Conservation (phyloP, 2,888 invertebrate species). For the Caenorhabditis plicata region DNA sequence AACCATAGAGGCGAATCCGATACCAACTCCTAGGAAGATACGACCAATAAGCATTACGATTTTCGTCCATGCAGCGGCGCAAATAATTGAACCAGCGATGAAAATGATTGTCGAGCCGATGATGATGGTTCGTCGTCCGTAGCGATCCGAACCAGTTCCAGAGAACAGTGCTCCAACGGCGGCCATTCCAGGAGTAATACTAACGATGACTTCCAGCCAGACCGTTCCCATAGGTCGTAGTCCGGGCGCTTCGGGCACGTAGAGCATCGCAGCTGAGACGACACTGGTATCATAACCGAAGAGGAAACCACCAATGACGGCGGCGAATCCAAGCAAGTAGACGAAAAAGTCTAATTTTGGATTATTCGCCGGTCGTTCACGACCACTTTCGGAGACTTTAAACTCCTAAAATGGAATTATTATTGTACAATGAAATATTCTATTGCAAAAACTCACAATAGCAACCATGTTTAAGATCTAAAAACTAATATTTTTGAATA, state of each 20-base stretch:
- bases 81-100: constrained; percentile 68
- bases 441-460: constrained; percentile 8
- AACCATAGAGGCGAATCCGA: constrained; percentile 67
- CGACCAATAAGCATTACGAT: constrained; percentile 51
- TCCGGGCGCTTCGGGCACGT: constrained; percentile 40
- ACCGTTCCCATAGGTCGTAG: constrained; percentile 47
- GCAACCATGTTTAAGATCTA: constrained; percentile 22
- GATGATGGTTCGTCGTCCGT: constrained; percentile 70
- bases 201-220: constrained; percentile 59
- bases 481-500: no score
- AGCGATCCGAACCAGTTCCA: constrained; percentile 67
- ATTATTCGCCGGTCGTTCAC: constrained; percentile 23
- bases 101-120: constrained; percentile 67
- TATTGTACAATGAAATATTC: not conserved
- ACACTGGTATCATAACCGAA: constrained; percentile 72
- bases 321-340: constrained; percentile 46
- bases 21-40: constrained; percentile 57
- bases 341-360: constrained; percentile 41
- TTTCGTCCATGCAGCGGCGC: constrained; percentile 52
- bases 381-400: constrained; percentile 31
- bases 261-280: constrained; percentile 68
- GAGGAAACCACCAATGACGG: constrained; percentile 48
- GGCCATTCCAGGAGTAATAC: constrained; percentile 52
- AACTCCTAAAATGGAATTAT: constrained; percentile 11
- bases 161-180: constrained; percentile 47